phyloP scores from a whole-genome alignment of 2,113 vertebrate genomes.

The Leptobrachium ailaonicum region DNA sequence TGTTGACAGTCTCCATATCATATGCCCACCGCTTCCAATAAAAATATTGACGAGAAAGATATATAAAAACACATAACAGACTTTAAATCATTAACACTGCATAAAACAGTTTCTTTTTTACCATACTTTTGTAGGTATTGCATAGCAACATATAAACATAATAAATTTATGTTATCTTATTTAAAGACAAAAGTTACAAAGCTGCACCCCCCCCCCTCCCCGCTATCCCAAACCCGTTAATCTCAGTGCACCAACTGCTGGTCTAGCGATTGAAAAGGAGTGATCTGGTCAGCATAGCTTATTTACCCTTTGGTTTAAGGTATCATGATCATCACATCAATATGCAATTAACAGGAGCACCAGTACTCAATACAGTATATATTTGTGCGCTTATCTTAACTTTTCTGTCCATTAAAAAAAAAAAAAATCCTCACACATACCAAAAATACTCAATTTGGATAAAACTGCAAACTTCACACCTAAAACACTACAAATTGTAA shows the following conservation, averaged over 20 bases:
- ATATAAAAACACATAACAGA: too few relatives aligned
- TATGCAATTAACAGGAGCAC: constrained; percentile 6
- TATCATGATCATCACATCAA: constrained; percentile 22
- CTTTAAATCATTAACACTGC: constrained; percentile 4
- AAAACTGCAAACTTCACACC: too few relatives aligned
- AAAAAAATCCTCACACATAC: neutral
- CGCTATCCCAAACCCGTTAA: neutral
- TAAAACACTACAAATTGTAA: too few relatives aligned
- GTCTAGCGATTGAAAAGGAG: neutral
- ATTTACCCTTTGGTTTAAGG: neutral
- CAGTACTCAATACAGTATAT: constrained; percentile 9
- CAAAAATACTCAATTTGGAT: neutral
- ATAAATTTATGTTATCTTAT: too few relatives aligned
- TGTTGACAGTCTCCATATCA: too few relatives aligned
- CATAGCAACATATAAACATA: constrained; percentile 22
- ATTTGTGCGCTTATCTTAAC: neutral
- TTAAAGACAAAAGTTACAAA: neutral
- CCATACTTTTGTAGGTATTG: constrained; percentile 6
- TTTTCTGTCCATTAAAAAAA: neutral
- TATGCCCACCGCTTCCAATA: too few relatives aligned
- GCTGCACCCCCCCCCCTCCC: neutral
- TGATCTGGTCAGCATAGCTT: neutral
- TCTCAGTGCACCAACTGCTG: neutral
- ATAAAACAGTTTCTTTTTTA: neutral
- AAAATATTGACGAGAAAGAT: too few relatives aligned